phyloP scores from a whole-genome alignment of 2,888 invertebrate species.

The Scelioninae gen. 1 region DNA sequence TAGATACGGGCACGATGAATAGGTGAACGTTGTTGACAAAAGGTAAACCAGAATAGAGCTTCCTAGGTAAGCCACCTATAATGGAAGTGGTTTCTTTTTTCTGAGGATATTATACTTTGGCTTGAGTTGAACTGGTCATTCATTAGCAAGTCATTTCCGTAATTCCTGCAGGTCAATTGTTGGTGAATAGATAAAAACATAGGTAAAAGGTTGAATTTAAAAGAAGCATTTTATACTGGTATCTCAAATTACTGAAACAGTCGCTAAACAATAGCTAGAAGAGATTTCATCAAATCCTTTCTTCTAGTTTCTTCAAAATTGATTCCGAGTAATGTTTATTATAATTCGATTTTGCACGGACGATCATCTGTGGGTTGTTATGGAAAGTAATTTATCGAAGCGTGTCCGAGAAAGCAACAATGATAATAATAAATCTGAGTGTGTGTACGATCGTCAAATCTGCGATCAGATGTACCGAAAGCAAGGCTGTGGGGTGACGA shows the following conservation, averaged over 20 bases:
- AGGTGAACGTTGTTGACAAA: conserved; percentile 45
- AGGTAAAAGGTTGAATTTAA: not conserved
- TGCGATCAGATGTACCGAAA: conserved; percentile 63
- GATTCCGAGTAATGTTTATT: not conserved
- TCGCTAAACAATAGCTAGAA: too few species aligned
- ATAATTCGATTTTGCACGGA: conserved; percentile 24
- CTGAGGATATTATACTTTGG: conserved; percentile 20
- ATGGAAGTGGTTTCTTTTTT: conserved; percentile 38
- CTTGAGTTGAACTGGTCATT: conserved; percentile 15
- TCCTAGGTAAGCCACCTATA: conserved; percentile 45
- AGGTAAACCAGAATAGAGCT: conserved; percentile 21
- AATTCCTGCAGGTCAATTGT: conserved; percentile 13
- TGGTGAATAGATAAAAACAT: not conserved
- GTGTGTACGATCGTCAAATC: conserved; percentile 58
- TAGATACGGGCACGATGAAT: conserved; percentile 50
- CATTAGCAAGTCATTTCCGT: conserved; percentile 32
- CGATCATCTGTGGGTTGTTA: conserved; percentile 12
- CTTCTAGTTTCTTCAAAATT: not conserved
- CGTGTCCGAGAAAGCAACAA: conserved; percentile 42
- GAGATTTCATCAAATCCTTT: too few species aligned
- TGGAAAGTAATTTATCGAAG: conserved; percentile 34
- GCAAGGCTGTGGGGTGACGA: conserved; percentile 65
- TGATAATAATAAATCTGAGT: conserved; percentile 63
- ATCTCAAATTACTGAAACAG: too few species aligned
- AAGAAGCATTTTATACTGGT: too few species aligned